Evolutionary conservation across 2,113 vertebrate genomes (phyloP).

Genomic region (Varanus komodoensis): DNA sequence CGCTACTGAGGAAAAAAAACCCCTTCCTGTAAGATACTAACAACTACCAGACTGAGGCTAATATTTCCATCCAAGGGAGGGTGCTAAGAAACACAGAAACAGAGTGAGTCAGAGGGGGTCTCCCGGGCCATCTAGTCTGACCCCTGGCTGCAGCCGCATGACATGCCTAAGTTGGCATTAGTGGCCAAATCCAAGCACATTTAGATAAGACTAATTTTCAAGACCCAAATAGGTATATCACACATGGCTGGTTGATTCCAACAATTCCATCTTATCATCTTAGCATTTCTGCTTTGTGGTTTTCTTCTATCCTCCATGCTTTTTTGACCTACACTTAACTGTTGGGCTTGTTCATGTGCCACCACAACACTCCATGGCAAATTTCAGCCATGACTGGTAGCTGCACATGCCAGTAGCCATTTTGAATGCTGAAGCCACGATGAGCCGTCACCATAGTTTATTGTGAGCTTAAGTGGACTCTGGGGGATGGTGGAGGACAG

Average conservation of each 20-base stretch:
- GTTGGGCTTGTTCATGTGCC: no score
- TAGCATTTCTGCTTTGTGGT: neutral
- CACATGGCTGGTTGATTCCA: neutral
- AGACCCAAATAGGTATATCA: neutral
- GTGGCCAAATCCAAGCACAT: neutral
- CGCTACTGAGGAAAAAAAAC: neutral
- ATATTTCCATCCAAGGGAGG: neutral
- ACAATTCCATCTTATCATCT: neutral
- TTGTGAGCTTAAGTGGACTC: no score
- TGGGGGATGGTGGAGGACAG: no score
- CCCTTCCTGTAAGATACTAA: neutral
- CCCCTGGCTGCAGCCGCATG: no score
- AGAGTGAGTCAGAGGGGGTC: no score
- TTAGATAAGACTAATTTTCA: neutral
- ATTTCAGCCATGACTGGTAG: no score
- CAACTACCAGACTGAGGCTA: neutral
- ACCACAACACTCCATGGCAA: no score
- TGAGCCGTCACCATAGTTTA: no score
- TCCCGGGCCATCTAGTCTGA: no score
- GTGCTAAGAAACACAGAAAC: neutral
- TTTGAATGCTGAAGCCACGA: no score
- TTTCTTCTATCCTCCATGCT: neutral
- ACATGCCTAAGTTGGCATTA: neutral
- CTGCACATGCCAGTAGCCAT: no score
- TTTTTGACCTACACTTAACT: no score